phyloP scores from a whole-genome alignment of 1,140 invertebrate genomes.

The Penaeus indicus region DNA sequence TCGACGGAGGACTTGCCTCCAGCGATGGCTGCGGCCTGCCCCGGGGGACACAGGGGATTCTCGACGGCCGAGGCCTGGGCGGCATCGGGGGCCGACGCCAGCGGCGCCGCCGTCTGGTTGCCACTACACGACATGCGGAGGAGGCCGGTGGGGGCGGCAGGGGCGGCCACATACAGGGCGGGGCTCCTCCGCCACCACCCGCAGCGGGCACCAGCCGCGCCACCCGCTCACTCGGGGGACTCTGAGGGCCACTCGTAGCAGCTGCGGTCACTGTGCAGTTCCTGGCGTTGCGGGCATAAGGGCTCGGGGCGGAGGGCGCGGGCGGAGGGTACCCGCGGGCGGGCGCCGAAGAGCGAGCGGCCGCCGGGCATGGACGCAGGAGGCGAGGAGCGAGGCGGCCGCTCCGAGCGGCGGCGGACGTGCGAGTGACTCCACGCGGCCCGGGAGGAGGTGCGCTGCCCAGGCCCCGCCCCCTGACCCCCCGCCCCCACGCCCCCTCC shows the following conservation, averaged over 20 bases:
- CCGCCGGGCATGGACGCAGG: conserved; percentile 54
- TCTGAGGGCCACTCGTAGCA: not conserved
- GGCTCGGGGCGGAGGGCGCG: not conserved
- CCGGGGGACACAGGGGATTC: not conserved
- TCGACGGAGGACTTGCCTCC: conserved; percentile 13
- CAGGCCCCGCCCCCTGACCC: conserved; percentile 3
- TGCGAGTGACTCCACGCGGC: not conserved
- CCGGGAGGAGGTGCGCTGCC: not conserved
- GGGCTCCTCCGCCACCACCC: not conserved
- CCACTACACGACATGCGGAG: conserved; percentile 40
- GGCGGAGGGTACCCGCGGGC: conserved; percentile 35
- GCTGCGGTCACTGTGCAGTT: conserved; percentile 14
- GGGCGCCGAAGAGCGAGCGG: conserved; percentile 37
- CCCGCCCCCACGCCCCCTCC: not conserved
- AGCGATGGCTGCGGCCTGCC: conserved; percentile 30
- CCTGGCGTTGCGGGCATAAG: not conserved
- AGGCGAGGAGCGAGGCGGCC: conserved; percentile 25
- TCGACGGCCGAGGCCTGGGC: not conserved
- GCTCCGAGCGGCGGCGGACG: conserved; percentile 9
- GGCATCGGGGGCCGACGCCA: conserved; percentile 14
- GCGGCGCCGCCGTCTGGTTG: conserved; percentile 35
- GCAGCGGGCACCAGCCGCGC: not conserved
- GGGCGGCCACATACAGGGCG: conserved; percentile 34
- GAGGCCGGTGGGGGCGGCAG: conserved; percentile 2
- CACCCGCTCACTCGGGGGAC: no score